Conservation (phyloP, 2,797 vertebrate genomes). For the Micrastur ruficollis region DNA sequence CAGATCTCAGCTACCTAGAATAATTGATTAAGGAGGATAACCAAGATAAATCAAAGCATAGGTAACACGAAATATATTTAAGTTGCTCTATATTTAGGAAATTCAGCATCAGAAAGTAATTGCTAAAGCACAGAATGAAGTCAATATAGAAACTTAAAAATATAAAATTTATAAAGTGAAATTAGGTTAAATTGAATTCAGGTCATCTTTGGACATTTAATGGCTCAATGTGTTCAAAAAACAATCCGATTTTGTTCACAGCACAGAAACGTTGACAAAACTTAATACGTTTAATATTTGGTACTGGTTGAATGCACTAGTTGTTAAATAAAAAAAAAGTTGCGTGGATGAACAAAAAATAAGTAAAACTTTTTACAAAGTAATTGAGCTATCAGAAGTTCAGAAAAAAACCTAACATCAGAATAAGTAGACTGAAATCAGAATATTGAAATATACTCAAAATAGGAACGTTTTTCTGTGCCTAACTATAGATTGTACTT, state of each 20-base stretch:
- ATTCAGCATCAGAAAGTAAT: background rate
- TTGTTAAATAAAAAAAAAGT: background rate
- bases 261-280: background rate
- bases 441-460: conserved; percentile 45
- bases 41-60: background rate
- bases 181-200: background rate
- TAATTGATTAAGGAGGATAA: background rate
- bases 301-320: background rate
- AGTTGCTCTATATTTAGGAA: background rate
- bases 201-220: background rate
- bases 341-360: background rate
- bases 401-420: background rate
- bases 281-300: background rate
- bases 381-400: conserved; percentile 15
- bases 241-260: background rate
- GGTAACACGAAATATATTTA: background rate
- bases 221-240: background rate
- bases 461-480: conserved; percentile 41
- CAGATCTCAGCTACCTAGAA: background rate
- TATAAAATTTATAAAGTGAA: background rate
- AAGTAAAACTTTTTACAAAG: conserved; percentile 45
- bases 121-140: background rate
- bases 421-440: conserved; percentile 37
- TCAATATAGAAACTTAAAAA: background rate
- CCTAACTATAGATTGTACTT: conserved; percentile 42